A percentile compares a stretch with the other conserved stretches of the same genome.
phyloP scores from a whole-genome alignment of 2,797 vertebrate genomes.

The Gymnodraco acuticeps region DNA sequence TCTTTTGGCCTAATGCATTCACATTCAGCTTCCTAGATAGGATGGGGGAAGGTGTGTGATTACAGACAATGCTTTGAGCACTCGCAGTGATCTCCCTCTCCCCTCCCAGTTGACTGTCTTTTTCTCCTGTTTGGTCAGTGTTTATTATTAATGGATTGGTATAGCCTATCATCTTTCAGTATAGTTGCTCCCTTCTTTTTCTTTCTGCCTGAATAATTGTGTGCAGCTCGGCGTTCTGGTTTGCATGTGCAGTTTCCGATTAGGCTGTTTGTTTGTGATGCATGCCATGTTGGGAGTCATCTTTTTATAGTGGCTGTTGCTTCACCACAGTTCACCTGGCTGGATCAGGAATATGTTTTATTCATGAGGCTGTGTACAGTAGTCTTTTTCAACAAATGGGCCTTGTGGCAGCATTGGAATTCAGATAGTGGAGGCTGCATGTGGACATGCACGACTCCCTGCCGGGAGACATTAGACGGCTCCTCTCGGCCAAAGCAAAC shows the following conservation, averaged over 20 bases:
- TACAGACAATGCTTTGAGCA: constrained; percentile 51
- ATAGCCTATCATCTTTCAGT: constrained; percentile 29
- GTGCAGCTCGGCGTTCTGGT: constrained; percentile 9
- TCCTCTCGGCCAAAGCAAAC: constrained; percentile 66
- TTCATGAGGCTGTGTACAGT: constrained; percentile 74
- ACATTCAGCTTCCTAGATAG: constrained; percentile 56
- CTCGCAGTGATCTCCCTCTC: constrained; percentile 33
- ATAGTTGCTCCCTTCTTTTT: constrained; percentile 22
- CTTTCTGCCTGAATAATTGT: neutral
- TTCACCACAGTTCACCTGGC: constrained; percentile 70
- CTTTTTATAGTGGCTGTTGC: constrained; percentile 60
- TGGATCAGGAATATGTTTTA: constrained; percentile 74
- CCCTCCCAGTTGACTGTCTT: constrained; percentile 38
- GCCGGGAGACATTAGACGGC: constrained; percentile 62
- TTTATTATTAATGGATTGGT: constrained; percentile 58
- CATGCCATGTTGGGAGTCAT: constrained; percentile 54
- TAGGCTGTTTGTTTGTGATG: constrained; percentile 37
- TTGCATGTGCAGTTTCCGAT: constrained; percentile 56
- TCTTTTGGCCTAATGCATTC: constrained; percentile 72
- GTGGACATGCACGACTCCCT: constrained; percentile 62
- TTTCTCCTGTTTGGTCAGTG: constrained; percentile 59
- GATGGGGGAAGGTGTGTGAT: constrained; percentile 48
- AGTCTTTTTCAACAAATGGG: constrained; percentile 69
- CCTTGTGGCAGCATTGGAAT: constrained; percentile 67
- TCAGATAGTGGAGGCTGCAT: constrained; percentile 60